Conservation (phyloP, 2,797 vertebrate genomes). For the Arrhamphus sclerolepis region DNA sequence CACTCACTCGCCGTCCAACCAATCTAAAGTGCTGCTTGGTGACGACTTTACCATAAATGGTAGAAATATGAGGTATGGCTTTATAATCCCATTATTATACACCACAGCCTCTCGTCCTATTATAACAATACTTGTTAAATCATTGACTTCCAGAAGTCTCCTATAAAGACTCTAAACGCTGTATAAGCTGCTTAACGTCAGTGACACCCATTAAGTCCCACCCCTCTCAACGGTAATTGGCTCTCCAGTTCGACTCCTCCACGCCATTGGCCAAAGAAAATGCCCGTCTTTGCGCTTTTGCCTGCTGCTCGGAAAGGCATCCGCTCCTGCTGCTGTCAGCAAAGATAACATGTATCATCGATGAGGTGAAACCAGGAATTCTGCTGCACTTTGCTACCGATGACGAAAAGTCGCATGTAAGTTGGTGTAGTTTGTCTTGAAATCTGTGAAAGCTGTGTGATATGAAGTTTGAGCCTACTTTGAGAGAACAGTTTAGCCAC, state of each 20-base stretch:
- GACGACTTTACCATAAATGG: constrained; percentile 32
- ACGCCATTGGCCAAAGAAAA: constrained; percentile 51
- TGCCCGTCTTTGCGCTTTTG: constrained; percentile 48
- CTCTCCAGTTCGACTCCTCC: constrained; percentile 3
- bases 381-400: not conserved
- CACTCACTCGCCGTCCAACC: no score
- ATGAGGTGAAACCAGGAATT: constrained; percentile 8
- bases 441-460: constrained; percentile 13
- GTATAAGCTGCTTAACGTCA: constrained; percentile 71
- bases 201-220: not conserved
- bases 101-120: no score
- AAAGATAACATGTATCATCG: constrained; percentile 14
- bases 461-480: no score
- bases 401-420: constrained; percentile 37
- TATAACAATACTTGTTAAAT: no score
- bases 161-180: not conserved
- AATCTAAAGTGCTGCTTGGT: constrained; percentile 6
- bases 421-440: constrained; percentile 11
- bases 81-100: not conserved
- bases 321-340: constrained; percentile 46
- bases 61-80: constrained; percentile 13
- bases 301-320: constrained; percentile 30
- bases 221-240: constrained; percentile 45
- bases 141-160: not conserved
- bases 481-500: not conserved